Percentiles rank a stretch among this genome's conserved stretches.
Conservation (phyloP, 2,797 vertebrate species). For the Centropyge bicolor region DNA sequence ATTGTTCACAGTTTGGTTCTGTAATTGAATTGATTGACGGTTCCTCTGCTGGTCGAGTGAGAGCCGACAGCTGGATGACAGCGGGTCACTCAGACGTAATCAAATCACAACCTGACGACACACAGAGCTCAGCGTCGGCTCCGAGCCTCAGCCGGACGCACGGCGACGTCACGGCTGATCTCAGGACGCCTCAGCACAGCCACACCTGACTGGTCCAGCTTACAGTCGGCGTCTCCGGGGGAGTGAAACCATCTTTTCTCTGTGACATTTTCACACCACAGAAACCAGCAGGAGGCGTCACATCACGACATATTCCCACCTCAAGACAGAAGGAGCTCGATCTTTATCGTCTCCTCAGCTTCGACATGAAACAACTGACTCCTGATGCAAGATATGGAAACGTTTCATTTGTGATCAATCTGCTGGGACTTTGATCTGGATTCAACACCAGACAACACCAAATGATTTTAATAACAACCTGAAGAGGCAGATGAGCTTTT, state of each 20-base stretch:
- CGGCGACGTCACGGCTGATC: neutral
- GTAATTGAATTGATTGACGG: too few species aligned
- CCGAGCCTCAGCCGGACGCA: neutral
- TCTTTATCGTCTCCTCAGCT: neutral
- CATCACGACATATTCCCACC: constrained; percentile 15
- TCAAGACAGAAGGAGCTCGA: neutral
- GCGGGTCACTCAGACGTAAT: constrained; percentile 31
- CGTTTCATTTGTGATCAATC: neutral
- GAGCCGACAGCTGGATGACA: constrained; percentile 42
- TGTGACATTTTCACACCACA: constrained; percentile 41
- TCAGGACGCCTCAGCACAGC: neutral
- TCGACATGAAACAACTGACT: neutral
- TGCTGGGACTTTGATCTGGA: neutral
- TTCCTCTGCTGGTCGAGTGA: neutral
- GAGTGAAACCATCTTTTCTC: constrained; percentile 10
- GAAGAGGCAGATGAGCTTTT: neutral
- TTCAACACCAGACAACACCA: neutral
- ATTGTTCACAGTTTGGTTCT: neutral
- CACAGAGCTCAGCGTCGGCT: neutral
- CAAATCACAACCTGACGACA: constrained; percentile 27
- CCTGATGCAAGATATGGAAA: constrained; percentile 33
- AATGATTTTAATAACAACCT: neutral
- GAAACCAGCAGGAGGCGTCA: constrained; percentile 6
- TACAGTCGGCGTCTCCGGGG: constrained; percentile 1
- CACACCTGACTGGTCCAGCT: neutral